These are phyloP conservation scores for Cyclophora albipunctata DNA, from an alignment of 2,888 invertebrate genomes.

Conservation along the genomic window DNA sequence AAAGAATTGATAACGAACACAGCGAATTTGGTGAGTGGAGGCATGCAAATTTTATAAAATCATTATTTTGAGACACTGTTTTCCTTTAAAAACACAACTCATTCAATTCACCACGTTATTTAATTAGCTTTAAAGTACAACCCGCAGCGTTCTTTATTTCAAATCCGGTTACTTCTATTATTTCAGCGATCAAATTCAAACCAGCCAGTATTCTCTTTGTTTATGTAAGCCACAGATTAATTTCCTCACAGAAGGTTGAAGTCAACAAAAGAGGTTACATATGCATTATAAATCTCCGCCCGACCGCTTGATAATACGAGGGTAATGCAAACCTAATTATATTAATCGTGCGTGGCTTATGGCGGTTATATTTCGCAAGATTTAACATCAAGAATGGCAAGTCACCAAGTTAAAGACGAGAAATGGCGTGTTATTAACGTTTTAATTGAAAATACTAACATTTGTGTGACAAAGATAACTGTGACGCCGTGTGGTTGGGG, in stretches of 20 bases:
- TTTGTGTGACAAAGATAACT: neutral
- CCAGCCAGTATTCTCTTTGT: no score
- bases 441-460: neutral
- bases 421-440: neutral
- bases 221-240: neutral
- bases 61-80: no score
- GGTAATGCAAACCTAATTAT: constrained; percentile 29
- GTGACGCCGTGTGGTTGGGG: neutral
- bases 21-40: no score
- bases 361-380: constrained; percentile 8
- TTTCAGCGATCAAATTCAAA: neutral
- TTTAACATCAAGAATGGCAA: neutral
- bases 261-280: constrained; percentile 23
- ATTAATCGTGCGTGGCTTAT: constrained; percentile 26
- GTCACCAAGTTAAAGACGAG: no score
- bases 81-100: no score
- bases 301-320: constrained; percentile 23
- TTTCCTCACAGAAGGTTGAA: constrained; percentile 16
- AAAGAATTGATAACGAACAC: no score
- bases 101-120: no score
- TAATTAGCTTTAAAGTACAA: no score
- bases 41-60: no score
- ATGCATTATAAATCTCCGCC: constrained; percentile 29
- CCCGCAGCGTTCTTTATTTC: no score
- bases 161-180: no score